Percentiles rank a stretch among this genome's conserved stretches.
Evolutionary conservation across 2,888 invertebrate genomes (phyloP).

Genomic region (Mythimna vitellina): DNA sequence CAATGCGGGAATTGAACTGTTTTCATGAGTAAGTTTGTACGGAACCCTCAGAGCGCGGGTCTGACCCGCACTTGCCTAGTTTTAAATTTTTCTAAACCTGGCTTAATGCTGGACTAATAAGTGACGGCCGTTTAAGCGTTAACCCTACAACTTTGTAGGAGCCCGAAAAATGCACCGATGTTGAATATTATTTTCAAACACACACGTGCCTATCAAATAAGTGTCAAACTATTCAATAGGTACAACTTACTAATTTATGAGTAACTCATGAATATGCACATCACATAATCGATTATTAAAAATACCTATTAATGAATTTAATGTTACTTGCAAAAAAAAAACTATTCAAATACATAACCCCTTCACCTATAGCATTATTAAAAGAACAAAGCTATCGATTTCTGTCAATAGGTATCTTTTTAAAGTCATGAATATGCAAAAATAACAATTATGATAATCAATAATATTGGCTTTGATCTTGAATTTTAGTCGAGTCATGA

Average conservation of each 20-base stretch:
- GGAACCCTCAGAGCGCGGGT: no score
- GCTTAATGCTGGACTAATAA: no score
- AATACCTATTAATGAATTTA: slow-evolving; percentile 48
- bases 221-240: slow-evolving; percentile 38
- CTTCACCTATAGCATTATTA: slow-evolving; percentile 53
- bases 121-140: neutral
- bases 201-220: slow-evolving; percentile 17
- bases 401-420: slow-evolving; percentile 61
- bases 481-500: slow-evolving; percentile 77
- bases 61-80: no score
- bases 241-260: slow-evolving; percentile 73
- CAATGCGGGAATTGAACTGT: no score
- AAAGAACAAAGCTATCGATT: slow-evolving; percentile 62
- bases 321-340: slow-evolving; percentile 69
- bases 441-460: slow-evolving; percentile 85
- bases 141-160: neutral
- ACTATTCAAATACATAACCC: slow-evolving; percentile 62
- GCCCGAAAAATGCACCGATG: neutral
- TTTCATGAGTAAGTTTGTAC: no score
- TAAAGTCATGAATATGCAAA: slow-evolving; percentile 87
- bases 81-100: no score
- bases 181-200: neutral
- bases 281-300: slow-evolving; percentile 47
- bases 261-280: slow-evolving; percentile 85
- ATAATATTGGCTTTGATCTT: slow-evolving; percentile 84